A percentile compares a stretch with the other conserved stretches of the same genome.
Conservation (phyloP, 2,113 vertebrate species). For the Dipodomys merriami region DNA sequence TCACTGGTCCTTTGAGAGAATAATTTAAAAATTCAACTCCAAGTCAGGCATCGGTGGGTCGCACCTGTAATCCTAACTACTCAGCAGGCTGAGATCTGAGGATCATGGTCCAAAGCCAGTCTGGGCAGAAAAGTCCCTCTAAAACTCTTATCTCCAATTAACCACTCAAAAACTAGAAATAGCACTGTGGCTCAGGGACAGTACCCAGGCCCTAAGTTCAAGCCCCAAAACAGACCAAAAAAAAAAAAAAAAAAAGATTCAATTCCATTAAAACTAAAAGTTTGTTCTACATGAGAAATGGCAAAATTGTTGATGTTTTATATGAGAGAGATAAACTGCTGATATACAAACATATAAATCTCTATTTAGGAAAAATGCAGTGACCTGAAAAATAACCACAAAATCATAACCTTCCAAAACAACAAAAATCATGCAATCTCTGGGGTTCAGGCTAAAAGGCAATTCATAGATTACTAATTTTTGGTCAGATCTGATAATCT, state of each 20-base stretch:
- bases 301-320: conserved; percentile 30
- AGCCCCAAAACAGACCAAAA: no score
- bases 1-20: conserved; percentile 1
- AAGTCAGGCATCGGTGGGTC: no score
- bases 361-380: conserved; percentile 33
- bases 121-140: no score
- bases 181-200: no score
- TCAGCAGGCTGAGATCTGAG: no score
- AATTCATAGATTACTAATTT: not conserved
- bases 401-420: conserved; percentile 47
- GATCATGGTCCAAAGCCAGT: no score
- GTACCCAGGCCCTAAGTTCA: no score
- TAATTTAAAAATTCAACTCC: conserved; percentile 45
- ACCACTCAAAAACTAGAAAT: no score
- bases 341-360: not conserved
- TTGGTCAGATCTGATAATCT: conserved; percentile 26
- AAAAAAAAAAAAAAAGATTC: not conserved
- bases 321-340: conserved; percentile 26
- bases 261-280: conserved; percentile 1
- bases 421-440: not conserved
- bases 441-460: not conserved
- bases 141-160: no score
- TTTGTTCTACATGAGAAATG: not conserved
- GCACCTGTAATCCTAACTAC: no score
- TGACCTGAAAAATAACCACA: not conserved